A percentile compares a stretch with the other conserved stretches of the same genome.
Evolutionary conservation across 1,140 invertebrate species (phyloP).

Genomic region (Hydropsyche tenuis): DNA sequence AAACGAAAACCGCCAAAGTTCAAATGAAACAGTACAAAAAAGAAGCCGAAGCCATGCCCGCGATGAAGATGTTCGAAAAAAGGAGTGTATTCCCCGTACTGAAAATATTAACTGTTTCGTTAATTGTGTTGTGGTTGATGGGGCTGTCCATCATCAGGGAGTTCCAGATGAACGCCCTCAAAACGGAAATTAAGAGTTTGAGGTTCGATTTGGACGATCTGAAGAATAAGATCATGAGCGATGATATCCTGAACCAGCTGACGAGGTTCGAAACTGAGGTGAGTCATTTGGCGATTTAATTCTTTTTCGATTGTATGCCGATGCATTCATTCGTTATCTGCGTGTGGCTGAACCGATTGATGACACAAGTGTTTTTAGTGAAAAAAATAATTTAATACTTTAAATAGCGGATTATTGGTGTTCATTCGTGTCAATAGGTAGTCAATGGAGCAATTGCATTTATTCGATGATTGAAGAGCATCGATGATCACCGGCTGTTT

Average conservation of each 20-base stretch:
- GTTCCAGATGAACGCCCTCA: not conserved
- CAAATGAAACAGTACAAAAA: not conserved
- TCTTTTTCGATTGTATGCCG: not conserved
- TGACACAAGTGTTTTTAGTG: too few species aligned
- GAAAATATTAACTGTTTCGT: not conserved
- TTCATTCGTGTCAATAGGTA: too few species aligned
- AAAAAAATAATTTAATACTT: too few species aligned
- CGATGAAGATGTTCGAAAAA: not conserved
- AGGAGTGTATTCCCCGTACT: not conserved
- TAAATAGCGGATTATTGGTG: too few species aligned
- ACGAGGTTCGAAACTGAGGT: conserved; percentile 10
- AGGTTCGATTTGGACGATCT: not conserved
- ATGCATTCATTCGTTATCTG: not conserved
- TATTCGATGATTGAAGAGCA: too few species aligned
- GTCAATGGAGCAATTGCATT: too few species aligned
- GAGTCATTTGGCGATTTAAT: not conserved
- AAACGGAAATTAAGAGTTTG: not conserved
- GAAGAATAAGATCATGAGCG: not conserved
- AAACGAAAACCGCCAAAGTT: not conserved
- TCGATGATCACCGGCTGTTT: too few species aligned
- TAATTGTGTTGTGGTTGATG: not conserved
- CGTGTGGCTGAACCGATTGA: too few species aligned
- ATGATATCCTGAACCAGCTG: conserved; percentile 16
- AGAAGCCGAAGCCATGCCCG: not conserved
- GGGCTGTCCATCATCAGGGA: conserved; percentile 26